Evolutionary conservation across 1,140 invertebrate genomes (phyloP), one percentile per base, ranked within the genome.

Genomic region (Drosophila simulans): DNA sequence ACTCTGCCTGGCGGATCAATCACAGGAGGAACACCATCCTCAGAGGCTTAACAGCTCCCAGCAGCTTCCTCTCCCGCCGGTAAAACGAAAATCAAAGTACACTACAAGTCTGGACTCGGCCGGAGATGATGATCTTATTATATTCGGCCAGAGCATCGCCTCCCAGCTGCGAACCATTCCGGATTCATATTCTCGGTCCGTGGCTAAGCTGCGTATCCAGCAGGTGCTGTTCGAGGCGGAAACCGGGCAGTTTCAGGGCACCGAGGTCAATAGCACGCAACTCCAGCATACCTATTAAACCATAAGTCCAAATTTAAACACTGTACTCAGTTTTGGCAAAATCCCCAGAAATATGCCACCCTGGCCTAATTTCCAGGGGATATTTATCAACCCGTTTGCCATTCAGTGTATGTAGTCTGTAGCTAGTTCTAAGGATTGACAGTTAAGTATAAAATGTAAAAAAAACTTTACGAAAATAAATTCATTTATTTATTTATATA

Each of bases 191-290:
- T 71, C 84, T 3, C 77, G 89, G 3, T 85, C 89, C 4, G 74
- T 91, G 10, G 89, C 89, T n/a, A 91, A 91, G 62, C 60, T 91
- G 35, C 85, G 85, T 27, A 91, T 91, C 11, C 89, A 91, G 63
- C 89, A 91, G 56, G 80, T 91, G n/a, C 69, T 91, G 27, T 91
- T 91, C 22, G 80, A 91, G 53, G 88, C 88, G 8, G 88, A 91
- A 51, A 91, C 89, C 2, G 89, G 89, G 0, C 84, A 75, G 22
- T 78, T 83, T 20, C 62, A 82, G 46, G 91, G 57, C 37, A 63
- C 55, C 43, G 76, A 84, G 7, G 45, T 52, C 8, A 45, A 57
- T 22, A 69, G 46, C 60, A 45, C 82, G 0, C 77, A 68, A 22
- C 37, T 22, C n/a, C 62, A 57, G 22, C 42, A 58, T 12, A 39